phyloP scores from a whole-genome alignment of 2,797 vertebrate genomes.

The Sternarchorhynchus goeldii region DNA sequence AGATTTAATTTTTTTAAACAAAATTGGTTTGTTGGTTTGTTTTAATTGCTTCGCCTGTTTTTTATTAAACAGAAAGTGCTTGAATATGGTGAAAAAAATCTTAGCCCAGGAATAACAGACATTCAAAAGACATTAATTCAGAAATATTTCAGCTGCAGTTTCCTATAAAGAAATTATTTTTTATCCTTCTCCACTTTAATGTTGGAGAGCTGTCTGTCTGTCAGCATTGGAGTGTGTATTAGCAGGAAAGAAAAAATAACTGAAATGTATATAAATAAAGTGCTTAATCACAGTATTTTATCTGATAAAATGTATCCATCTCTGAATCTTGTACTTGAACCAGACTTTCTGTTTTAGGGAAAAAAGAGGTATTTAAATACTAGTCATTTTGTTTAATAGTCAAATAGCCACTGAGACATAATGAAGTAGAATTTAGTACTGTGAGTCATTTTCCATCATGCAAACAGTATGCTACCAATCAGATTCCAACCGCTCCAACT shows the following conservation, averaged over 20 bases:
- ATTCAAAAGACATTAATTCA: too few species aligned
- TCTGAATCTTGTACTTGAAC: neutral
- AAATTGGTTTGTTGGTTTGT: neutral
- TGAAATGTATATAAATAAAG: constrained; percentile 3
- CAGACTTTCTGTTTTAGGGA: neutral
- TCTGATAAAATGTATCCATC: neutral
- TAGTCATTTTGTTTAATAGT: neutral
- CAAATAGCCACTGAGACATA: neutral
- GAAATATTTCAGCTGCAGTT: too few species aligned
- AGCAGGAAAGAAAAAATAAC: neutral
- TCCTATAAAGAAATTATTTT: too few species aligned
- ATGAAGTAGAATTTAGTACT: constrained; percentile 3
- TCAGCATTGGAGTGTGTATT: neutral
- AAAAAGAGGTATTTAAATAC: neutral
- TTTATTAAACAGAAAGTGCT: too few species aligned
- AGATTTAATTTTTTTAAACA: constrained; percentile 3
- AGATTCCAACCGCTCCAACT: neutral
- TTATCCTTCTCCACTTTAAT: neutral
- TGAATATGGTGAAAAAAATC: too few species aligned
- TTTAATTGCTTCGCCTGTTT: too few species aligned
- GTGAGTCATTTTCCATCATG: neutral
- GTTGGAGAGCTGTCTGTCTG: neutral
- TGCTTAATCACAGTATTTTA: neutral
- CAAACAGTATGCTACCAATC: neutral
- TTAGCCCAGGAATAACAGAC: too few species aligned